Evolutionary conservation across 2,797 vertebrate species (phyloP), one percentile per base, ranked within the genome.

Genomic region (Ficedula albicollis): DNA sequence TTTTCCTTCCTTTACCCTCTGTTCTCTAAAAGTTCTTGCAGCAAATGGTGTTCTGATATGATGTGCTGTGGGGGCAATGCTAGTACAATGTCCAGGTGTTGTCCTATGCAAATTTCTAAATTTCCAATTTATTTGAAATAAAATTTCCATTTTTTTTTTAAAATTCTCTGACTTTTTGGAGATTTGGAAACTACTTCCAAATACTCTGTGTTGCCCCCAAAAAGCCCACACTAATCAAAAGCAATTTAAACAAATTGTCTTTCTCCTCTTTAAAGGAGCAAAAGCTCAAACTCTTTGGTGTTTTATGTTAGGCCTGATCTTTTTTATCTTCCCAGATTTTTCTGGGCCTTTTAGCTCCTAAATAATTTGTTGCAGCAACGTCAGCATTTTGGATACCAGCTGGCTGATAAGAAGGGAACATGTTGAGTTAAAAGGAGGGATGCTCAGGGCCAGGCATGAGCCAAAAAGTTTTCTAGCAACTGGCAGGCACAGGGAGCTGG

Each of bases 381-480:
- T 69, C 54, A 92, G 56, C 56, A 89, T 95, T 95, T 93, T 49
- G 9, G 77, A 90, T 93, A 94, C 90, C 32, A 74, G 80, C 89
- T 39, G 29, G 20, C 55, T 36, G 30, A 87, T 89, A 87, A 22
- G 26, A 94, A 32, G 30, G 48, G 87, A 79, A 29, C 29, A 11
- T 87, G 80, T 88, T 72, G 91, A 96, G 36, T 66, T 73, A 66
- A 41, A 83, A 12, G 0, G 25, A 74, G 25, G 30, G 59, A 55
- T 66, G 43, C 26, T 84, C 30, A 48, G 46, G 29, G 26, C 25
- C 23, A 64, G 38, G 41, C 9, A 6, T 0, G 0, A 81, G 48
- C 30, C 2, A 1, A 1, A 15, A n/a, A 68, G 95, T 96, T 97
- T 97, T 97, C 94, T 90, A 91, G 97, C 84, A 98, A 96, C 96